Evolutionary conservation across 2,113 vertebrate species (phyloP), one percentile per base, ranked within the genome.

Genomic region (Saccopteryx bilineata): DNA sequence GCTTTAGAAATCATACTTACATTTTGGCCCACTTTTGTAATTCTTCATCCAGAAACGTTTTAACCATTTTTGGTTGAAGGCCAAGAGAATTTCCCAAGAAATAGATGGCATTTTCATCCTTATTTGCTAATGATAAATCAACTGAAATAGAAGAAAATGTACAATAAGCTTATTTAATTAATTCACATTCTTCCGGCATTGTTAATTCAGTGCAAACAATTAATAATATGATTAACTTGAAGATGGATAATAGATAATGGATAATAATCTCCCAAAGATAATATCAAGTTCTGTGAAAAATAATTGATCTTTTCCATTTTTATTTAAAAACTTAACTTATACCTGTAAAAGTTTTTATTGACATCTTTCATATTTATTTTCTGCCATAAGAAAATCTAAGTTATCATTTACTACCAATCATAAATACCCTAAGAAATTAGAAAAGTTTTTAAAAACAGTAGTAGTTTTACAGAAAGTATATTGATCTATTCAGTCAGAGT

Each of bases 11-110:
- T 31, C 66, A 6, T 97, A 98, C 99, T 93, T 97, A 99, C 99
- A 54, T 99, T 98, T 98, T 99, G 96, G 99, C 99, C 99, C 99
- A 99, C 82, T 99, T 99, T 74, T 99, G 99, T 96, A 99, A 96
- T 86, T 99, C 99, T 97, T 99, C 99, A 28, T 99, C 98, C 78
- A 99, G 93, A 93, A 99, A 99, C 46, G 96, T 97, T 96, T 98
- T 98, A 21, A 99, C 98, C 92, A 94, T 98, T 95, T 98, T 99
- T n/a, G 99, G 99, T 97, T 99, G 99, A 46, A 99, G 99, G 1
- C 99, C 99, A 4, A 99, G 98, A 9, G 99, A 99, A 98, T 99
- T 99, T 63, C 99, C 99, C 56, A 79, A 96, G 0, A 99, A 98
- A 96, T 99, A 99, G 61, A 99, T 61, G 4, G 99, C 99, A 0